A percentile compares a stretch with the other conserved stretches of the same genome.
These are phyloP conservation scores for Cataglyphis albicans DNA, from an alignment of 2,888 invertebrate species.

Conservation along the genomic window DNA sequence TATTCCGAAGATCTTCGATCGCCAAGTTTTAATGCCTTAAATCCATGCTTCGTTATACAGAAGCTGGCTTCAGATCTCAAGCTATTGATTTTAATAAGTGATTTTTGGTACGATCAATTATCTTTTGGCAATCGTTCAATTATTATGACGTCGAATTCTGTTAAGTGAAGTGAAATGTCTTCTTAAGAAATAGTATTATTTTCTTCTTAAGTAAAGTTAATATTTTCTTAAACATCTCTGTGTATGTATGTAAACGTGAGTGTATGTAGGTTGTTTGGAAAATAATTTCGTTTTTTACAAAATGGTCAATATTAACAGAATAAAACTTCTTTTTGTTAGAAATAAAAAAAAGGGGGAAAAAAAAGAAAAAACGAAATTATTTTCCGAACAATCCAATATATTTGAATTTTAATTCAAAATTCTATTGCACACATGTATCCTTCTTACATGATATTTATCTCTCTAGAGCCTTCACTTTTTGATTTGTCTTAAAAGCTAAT, in stretches of 20 bases:
- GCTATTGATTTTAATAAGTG: conserved; percentile 13
- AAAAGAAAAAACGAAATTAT: too few relatives aligned
- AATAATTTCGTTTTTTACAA: too few relatives aligned
- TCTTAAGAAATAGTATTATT: background rate
- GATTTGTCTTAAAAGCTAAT: background rate
- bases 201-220: too few relatives aligned
- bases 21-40: conserved; percentile 18
- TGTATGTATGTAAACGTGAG: background rate
- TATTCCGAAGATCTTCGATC: background rate
- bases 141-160: background rate
- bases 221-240: background rate
- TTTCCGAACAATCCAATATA: background rate
- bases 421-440: background rate
- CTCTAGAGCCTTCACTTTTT: background rate
- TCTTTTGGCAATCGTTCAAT: background rate
- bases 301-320: too few relatives aligned
- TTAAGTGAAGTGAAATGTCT: background rate
- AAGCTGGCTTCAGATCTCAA: background rate
- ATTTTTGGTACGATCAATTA: background rate
- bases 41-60: conserved; percentile 1
- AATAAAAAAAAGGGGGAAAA: too few relatives aligned
- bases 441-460: background rate
- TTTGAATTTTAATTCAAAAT: background rate
- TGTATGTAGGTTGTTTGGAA: background rate
- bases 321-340: too few relatives aligned